Conservation (phyloP, 2,888 invertebrate genomes). For the Caenorhabditis plicata region DNA sequence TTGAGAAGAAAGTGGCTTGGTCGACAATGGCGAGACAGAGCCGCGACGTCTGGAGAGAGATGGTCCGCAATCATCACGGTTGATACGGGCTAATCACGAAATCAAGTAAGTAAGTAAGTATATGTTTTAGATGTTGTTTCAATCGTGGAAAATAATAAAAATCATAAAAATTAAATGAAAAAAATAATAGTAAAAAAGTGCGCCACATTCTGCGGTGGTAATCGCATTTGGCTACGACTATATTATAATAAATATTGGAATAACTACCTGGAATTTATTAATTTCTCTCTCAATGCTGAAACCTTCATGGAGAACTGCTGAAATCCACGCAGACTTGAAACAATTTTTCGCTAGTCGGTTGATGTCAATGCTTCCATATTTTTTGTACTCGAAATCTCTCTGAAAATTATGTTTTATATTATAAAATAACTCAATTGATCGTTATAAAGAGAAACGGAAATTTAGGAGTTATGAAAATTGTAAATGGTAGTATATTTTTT, state of each 20-base stretch:
- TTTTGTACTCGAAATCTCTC: slow-evolving; percentile 7
- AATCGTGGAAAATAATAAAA: background rate
- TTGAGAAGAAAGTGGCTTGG: background rate
- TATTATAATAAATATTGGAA: no score
- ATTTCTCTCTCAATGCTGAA: slow-evolving; percentile 68
- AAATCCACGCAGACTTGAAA: slow-evolving; percentile 71
- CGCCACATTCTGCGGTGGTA: no score
- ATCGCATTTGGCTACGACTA: no score
- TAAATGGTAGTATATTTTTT: no score
- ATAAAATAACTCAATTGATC: background rate
- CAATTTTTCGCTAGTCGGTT: slow-evolving; percentile 67
- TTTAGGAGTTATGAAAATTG: no score
- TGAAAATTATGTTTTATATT: background rate
- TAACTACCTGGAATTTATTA: slow-evolving; percentile 55
- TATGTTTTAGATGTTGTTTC: background rate
- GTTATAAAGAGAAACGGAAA: no score
- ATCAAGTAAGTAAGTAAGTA: background rate
- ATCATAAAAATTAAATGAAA: no score
- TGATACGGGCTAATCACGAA: background rate
- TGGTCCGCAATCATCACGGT: no score
- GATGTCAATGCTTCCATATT: slow-evolving; percentile 45
- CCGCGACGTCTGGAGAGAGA: no score
- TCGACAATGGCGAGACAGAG: no score
- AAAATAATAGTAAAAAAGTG: no score
- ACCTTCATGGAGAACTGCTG: slow-evolving; percentile 69